phyloP scores from a whole-genome alignment of 2,113 vertebrate genomes.

The Talpa occidentalis region DNA sequence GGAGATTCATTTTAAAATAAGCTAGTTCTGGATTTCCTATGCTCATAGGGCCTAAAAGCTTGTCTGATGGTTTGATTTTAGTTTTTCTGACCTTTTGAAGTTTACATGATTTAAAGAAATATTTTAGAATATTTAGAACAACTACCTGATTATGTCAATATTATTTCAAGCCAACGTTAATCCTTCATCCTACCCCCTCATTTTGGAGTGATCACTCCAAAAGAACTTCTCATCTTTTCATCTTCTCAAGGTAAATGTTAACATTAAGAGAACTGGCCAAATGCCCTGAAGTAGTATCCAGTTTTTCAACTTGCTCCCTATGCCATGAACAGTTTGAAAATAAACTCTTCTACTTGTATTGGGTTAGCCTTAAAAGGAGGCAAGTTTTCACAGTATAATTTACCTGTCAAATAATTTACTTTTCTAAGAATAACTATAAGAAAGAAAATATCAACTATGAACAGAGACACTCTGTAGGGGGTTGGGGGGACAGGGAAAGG shows the following conservation, averaged over 20 bases:
- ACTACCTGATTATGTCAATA: not conserved
- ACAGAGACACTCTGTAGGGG: too few relatives aligned
- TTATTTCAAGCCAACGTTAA: not conserved
- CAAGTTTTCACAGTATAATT: not conserved
- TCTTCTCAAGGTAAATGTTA: not conserved
- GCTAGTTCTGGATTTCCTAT: not conserved
- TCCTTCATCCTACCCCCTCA: not conserved
- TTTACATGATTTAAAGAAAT: conserved; percentile 16
- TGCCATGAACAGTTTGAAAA: not conserved
- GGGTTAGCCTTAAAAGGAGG: conserved; percentile 12
- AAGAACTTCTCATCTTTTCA: not conserved
- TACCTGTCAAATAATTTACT: conserved; percentile 22
- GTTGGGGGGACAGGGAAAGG: too few relatives aligned
- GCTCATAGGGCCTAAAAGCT: not conserved
- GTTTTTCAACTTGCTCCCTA: not conserved
- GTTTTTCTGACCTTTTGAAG: not conserved
- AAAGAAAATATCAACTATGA: too few relatives aligned
- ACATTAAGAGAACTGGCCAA: not conserved
- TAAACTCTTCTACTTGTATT: not conserved
- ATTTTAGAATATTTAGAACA: not conserved
- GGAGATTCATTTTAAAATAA: conserved; percentile 14
- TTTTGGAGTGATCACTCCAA: not conserved
- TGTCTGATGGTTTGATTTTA: not conserved
- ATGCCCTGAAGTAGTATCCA: not conserved
- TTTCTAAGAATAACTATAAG: too few relatives aligned